Conservation (phyloP, 2,113 vertebrate genomes). For the Benthochromis sp. region DNA sequence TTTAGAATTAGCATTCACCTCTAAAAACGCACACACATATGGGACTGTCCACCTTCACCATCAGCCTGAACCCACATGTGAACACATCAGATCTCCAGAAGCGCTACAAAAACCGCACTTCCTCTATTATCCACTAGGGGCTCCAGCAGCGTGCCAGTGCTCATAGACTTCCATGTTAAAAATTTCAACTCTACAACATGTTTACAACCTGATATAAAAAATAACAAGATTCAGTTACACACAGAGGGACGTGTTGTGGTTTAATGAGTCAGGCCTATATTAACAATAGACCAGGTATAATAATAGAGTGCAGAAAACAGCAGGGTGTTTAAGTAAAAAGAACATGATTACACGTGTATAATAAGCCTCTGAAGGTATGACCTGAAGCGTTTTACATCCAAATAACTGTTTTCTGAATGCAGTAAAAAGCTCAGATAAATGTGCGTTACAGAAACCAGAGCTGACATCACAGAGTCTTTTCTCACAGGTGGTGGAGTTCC, state of each 20-base stretch:
- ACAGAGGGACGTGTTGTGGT: fast-evolving
- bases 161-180: background rate
- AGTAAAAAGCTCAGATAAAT: fast-evolving
- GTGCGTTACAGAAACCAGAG: background rate
- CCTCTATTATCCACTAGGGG: background rate
- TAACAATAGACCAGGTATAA: background rate
- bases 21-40: fast-evolving
- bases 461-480: background rate
- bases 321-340: fast-evolving
- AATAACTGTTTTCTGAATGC: background rate
- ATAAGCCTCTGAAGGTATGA: background rate
- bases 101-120: fast-evolving
- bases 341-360: background rate
- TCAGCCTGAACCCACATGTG: background rate
- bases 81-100: background rate
- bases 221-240: background rate
- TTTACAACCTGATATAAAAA: background rate
- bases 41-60: background rate
- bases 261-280: background rate
- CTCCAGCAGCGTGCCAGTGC: background rate
- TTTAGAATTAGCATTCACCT: background rate
- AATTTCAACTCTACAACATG: background rate
- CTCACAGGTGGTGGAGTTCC: background rate
- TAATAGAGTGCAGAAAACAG: background rate
- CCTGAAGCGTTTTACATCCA: background rate